Evolutionary conservation across 2,113 vertebrate species (phyloP).

Genomic region (Myxocyprinus asiaticus): DNA sequence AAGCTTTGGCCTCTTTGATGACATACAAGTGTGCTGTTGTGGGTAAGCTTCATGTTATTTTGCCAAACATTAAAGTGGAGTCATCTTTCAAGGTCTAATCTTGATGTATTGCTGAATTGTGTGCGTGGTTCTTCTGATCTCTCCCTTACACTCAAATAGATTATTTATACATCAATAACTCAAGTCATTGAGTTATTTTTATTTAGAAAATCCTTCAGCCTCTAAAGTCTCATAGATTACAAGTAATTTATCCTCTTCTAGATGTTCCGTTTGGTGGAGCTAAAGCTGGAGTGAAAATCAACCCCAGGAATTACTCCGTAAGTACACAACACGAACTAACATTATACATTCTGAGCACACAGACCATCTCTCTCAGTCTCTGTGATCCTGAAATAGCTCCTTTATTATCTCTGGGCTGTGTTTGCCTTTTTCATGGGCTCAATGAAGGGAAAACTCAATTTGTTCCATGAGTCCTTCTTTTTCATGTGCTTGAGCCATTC

Average conservation of each 20-base stretch:
- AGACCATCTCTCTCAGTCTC: background rate
- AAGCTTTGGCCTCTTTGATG: constrained; percentile 96
- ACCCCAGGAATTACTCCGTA: constrained; percentile 93
- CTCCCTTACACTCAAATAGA: too few relatives aligned
- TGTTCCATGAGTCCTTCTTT: background rate
- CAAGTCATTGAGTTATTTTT: too few relatives aligned
- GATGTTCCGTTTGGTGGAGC: constrained; percentile 99
- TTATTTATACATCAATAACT: too few relatives aligned
- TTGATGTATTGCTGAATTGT: too few relatives aligned
- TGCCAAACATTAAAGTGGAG: too few relatives aligned
- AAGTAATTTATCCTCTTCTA: constrained; percentile 60
- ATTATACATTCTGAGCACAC: background rate
- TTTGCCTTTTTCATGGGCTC: background rate
- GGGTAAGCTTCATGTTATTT: constrained; percentile 76
- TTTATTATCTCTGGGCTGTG: background rate
- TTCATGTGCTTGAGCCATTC: background rate
- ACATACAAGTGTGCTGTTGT: constrained; percentile 98
- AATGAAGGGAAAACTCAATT: background rate
- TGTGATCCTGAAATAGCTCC: constrained; percentile 27
- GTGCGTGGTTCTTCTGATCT: too few relatives aligned
- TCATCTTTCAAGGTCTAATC: too few relatives aligned
- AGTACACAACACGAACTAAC: constrained; percentile 65
- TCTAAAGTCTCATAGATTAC: too few relatives aligned
- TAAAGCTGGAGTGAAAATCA: constrained; percentile 99
- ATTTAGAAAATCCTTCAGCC: too few relatives aligned